Conservation (phyloP, 2,888 invertebrate genomes). For the Eurytoma californica region DNA sequence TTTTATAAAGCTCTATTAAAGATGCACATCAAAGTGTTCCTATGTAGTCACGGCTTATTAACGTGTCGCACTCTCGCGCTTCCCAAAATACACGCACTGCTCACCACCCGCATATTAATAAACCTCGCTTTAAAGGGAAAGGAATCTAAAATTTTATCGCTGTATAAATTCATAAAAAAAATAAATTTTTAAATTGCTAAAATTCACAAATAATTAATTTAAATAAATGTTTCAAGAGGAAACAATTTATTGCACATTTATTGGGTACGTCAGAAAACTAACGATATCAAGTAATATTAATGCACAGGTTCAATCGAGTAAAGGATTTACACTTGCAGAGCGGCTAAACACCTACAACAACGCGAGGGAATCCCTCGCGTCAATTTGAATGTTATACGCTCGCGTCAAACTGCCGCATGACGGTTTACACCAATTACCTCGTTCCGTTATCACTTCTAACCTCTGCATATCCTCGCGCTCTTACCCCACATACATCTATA, state of each 20-base stretch:
- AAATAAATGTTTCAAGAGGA: no score
- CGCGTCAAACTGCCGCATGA: neutral
- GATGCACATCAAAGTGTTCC: neutral
- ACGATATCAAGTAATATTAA: no score
- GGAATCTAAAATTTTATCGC: neutral
- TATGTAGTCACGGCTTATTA: neutral
- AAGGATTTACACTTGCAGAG: neutral
- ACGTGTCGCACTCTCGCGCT: constrained; percentile 1
- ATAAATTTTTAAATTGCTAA: no score
- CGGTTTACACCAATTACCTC: constrained; percentile 3
- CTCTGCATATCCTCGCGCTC: neutral
- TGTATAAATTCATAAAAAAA: neutral
- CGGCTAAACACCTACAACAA: neutral
- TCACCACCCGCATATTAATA: constrained; percentile 41
- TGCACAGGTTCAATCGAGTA: neutral
- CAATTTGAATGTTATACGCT: neutral
- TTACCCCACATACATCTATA: neutral
- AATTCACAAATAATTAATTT: no score
- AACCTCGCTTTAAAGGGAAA: constrained; percentile 19
- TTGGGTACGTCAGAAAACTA: no score
- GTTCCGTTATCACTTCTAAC: constrained; percentile 3
- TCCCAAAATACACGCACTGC: constrained; percentile 32
- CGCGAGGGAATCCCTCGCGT: neutral
- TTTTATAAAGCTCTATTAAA: no score
- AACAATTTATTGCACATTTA: no score